phyloP scores from a whole-genome alignment of 2,113 vertebrate species.

The Tinamus guttatus region DNA sequence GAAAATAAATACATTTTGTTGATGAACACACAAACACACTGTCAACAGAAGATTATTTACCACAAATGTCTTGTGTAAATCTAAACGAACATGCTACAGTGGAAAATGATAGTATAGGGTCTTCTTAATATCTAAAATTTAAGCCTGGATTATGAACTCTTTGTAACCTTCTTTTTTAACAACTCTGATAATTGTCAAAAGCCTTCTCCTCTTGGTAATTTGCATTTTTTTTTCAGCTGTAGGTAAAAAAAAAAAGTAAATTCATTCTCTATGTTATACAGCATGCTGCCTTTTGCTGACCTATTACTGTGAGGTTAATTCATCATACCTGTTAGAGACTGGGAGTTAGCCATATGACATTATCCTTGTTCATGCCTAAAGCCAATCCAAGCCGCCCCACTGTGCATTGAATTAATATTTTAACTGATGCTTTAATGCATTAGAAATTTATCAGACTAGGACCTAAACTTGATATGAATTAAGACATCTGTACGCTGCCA shows the following conservation, averaged over 20 bases:
- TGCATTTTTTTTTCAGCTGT: background rate
- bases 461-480: background rate
- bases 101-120: background rate
- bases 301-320: background rate
- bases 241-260: background rate
- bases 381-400: background rate
- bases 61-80: background rate
- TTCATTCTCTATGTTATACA: background rate
- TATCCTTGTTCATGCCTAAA: background rate
- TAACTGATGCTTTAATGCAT: background rate
- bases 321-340: background rate
- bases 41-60: background rate
- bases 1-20: background rate
- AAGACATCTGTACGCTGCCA: background rate
- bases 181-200: background rate
- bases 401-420: constrained; percentile 39
- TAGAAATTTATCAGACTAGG: background rate
- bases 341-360: background rate
- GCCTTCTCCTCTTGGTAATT: background rate
- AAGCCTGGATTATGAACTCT: background rate
- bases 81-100: background rate
- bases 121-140: background rate
- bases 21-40: background rate
- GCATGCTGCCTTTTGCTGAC: background rate
- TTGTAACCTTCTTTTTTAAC: background rate